Conservation (phyloP, 2,797 vertebrate species). For the Lepus oiostolus region DNA sequence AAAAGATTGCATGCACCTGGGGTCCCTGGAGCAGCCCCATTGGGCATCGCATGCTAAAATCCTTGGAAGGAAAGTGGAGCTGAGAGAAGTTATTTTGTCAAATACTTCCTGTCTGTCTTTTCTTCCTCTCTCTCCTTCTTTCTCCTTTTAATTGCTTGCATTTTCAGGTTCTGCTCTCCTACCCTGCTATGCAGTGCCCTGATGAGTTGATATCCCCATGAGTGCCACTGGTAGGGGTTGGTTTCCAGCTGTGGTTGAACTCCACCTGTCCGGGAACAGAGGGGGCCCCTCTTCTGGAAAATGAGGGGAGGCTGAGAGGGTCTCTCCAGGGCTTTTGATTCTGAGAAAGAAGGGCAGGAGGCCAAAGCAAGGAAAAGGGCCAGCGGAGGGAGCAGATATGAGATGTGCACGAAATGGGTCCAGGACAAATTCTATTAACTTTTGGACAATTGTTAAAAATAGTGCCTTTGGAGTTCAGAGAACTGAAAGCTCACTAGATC, state of each 20-base stretch:
- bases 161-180: background rate
- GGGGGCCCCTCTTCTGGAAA: background rate
- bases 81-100: too few relatives aligned
- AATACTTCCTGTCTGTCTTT: too few relatives aligned
- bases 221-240: accelerated
- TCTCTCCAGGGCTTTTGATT: background rate
- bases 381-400: background rate
- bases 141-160: background rate
- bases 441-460: background rate
- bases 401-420: background rate
- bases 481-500: background rate
- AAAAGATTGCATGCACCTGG: accelerated
- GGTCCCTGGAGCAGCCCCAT: background rate
- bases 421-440: background rate
- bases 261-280: too few relatives aligned
- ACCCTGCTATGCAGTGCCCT: too few relatives aligned
- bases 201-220: background rate
- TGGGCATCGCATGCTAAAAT: accelerated
- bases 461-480: background rate
- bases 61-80: too few relatives aligned
- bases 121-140: background rate
- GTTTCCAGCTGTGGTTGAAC: background rate
- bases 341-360: background rate
- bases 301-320: too few relatives aligned
- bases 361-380: background rate